These are phyloP conservation scores for Drosophila seclusa DNA, from an alignment of 2,888 invertebrate genomes.

Conservation along the genomic window DNA sequence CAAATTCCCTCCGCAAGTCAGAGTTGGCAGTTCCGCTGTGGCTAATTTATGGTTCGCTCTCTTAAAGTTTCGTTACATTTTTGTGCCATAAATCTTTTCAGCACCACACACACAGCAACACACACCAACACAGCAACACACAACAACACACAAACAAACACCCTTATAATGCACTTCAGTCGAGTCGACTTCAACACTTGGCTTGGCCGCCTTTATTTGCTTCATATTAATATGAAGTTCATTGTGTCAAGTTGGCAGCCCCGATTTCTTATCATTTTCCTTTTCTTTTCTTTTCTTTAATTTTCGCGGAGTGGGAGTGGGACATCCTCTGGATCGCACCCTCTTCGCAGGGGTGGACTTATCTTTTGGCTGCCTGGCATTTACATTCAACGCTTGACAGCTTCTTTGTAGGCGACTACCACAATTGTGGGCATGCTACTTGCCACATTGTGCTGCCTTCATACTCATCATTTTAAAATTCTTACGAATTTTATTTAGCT, in stretches of 20 bases:
- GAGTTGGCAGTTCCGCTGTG: slow-evolving; percentile 42
- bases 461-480: not conserved
- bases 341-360: slow-evolving; percentile 32
- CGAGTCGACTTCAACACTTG: slow-evolving; percentile 53
- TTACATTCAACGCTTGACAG: slow-evolving; percentile 79
- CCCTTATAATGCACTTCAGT: slow-evolving; percentile 61
- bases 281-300: slow-evolving; percentile 18
- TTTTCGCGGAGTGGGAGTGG: slow-evolving; percentile 23
- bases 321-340: not conserved
- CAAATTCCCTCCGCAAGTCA: slow-evolving; percentile 38
- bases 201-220: slow-evolving; percentile 68
- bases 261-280: slow-evolving; percentile 76
- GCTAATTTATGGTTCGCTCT: slow-evolving; percentile 72
- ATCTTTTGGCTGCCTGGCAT: slow-evolving; percentile 77
- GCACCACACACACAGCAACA: slow-evolving; percentile 45
- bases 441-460: slow-evolving; percentile 38
- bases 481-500: not conserved
- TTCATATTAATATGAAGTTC: slow-evolving; percentile 79
- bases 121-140: slow-evolving; percentile 6
- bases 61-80: slow-evolving; percentile 74
- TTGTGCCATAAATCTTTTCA: slow-evolving; percentile 76
- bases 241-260: slow-evolving; percentile 78
- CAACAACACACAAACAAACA: slow-evolving; percentile 7
- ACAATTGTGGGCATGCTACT: slow-evolving; percentile 27
- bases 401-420: slow-evolving; percentile 53